Base-by-base conservation (phyloP, 2,797 vertebrate species). In the Enteromius mattozi region DNA sequence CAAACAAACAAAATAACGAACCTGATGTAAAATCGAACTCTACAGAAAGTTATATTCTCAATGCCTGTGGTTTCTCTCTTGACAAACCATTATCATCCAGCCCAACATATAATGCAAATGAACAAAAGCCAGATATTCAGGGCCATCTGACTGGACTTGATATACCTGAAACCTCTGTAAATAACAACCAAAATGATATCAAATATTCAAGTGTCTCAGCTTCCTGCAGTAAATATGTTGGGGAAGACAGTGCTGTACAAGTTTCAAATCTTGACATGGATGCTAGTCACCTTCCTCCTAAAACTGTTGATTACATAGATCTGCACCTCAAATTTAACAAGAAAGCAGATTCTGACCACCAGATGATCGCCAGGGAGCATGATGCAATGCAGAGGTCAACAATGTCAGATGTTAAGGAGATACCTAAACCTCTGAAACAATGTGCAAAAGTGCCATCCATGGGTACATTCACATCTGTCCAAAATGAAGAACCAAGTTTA, bases 1-100 rank as follows among this genome's bases (percentile, higher is more conserved):
- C 92, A 83, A 92, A 89, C 27, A 86, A 89, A 77, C 92, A 87
- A 80, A 92, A 92, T 63, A 91, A 92, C 35, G 89, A 89, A 78
- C 47, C 83, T 54, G 83, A 90, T 51, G 82, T 88, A 51, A 90
- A 92, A 81, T 87, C 88, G 86, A 89, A 88, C 85, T 86, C 90
- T n/a, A 85, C 87, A 82, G 91, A 92, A 37, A 89, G 86, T 82
- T 89, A 89, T 85, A 89, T 89, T 85, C 85, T 76, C 13, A 82
- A 61, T 77, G 45, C 90, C 0, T 92, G 90, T 92, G 90, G 92
- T 63, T 75, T 93, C n/a, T 91, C 85, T 42, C 54, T 91, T 80
- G 89, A 92, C 71, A 84, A 90, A 77, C 84, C 88, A 87, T 81
- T 93, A 87, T 91, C 91, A 86, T 92, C 93, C 27, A 90, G 86